phyloP scores from a whole-genome alignment of 2,888 invertebrate genomes.

The Cordilura impudica region DNA sequence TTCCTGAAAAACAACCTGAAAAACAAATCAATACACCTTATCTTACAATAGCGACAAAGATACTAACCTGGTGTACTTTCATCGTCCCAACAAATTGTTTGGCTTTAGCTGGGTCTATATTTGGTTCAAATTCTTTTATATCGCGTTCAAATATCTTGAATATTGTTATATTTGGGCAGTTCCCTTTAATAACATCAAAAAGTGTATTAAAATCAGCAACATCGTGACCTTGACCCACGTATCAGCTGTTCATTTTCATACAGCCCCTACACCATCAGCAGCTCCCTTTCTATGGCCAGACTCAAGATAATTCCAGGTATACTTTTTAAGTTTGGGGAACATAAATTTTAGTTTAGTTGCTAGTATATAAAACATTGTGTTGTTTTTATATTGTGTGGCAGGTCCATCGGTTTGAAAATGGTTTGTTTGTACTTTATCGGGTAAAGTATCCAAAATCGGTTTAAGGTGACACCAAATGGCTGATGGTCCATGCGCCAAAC shows the following conservation, averaged over 20 bases:
- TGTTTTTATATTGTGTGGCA: too few species aligned
- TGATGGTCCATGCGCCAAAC: too few species aligned
- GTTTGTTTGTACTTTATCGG: too few species aligned
- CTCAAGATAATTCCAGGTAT: conserved; percentile 67
- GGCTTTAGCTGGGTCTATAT: not conserved
- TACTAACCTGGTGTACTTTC: conserved; percentile 33
- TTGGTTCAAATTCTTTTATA: conserved; percentile 36
- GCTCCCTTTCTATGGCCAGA: not conserved
- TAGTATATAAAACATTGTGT: too few species aligned
- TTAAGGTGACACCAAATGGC: conserved; percentile 67
- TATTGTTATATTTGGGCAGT: too few species aligned
- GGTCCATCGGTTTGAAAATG: too few species aligned
- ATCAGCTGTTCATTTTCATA: conserved; percentile 2
- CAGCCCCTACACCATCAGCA: too few species aligned
- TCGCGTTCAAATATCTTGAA: conserved; percentile 14
- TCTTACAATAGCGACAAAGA: conserved; percentile 24
- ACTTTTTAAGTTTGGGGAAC: conserved; percentile 64
- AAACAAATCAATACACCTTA: conserved; percentile 32
- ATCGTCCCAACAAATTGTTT: conserved; percentile 27
- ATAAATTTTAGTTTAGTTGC: too few species aligned
- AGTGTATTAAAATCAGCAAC: too few species aligned
- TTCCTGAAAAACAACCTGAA: too few species aligned
- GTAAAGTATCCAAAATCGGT: conserved; percentile 69
- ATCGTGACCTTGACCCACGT: conserved; percentile 1
- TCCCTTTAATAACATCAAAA: too few species aligned